Conservation (phyloP, 2,888 invertebrate genomes). For the Clitarchus hookeri region DNA sequence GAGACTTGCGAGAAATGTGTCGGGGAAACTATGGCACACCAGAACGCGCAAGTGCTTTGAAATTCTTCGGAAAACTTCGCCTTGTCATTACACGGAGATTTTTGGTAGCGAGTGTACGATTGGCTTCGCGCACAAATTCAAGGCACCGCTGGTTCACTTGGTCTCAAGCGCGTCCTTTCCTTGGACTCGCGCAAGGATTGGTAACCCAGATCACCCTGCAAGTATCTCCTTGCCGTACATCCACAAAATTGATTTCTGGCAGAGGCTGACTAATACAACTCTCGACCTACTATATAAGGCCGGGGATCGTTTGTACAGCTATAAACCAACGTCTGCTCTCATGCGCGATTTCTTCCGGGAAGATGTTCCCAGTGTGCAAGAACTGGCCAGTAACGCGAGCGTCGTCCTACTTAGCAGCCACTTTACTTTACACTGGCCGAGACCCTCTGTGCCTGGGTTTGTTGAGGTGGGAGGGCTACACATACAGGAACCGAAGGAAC, state of each 20-base stretch:
- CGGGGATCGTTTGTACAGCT: conserved; percentile 32
- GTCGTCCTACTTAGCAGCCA: conserved; percentile 66
- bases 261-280: conserved; percentile 46
- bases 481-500: conserved; percentile 29
- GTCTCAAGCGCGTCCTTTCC: conserved; percentile 41
- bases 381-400: conserved; percentile 60
- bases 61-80: conserved; percentile 39
- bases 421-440: conserved; percentile 60
- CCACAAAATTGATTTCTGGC: conserved; percentile 46
- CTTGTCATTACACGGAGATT: conserved; percentile 47
- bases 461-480: conserved; percentile 40
- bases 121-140: conserved; percentile 45
- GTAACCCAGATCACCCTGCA: conserved; percentile 45
- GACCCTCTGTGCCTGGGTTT: conserved; percentile 45
- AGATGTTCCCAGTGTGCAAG: conserved; percentile 55
- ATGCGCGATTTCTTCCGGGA: conserved; percentile 60
- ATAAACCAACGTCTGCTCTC: conserved; percentile 51
- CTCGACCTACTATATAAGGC: not conserved
- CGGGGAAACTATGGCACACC: conserved; percentile 19
- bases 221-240: conserved; percentile 45
- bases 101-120: conserved; percentile 48
- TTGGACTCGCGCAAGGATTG: conserved; percentile 40
- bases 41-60: conserved; percentile 11
- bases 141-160: conserved; percentile 39
- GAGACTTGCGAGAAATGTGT: not conserved